Conservation (phyloP, 37 sponge, comb jelly and placozoan genomes). For the Beroe ovata region DNA sequence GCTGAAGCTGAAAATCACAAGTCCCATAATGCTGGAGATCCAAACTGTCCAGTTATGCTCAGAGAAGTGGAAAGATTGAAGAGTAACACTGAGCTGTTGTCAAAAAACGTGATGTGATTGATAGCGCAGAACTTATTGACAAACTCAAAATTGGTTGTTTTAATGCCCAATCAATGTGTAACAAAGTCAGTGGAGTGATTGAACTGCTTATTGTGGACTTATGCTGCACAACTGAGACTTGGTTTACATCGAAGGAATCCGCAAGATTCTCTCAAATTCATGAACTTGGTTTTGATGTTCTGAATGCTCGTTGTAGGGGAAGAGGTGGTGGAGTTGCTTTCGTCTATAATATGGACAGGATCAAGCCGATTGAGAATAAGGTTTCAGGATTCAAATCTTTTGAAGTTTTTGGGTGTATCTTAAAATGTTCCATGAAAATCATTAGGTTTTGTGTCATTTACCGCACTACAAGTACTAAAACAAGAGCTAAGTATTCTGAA, state of each 20-base stretch:
- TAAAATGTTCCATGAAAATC: neutral
- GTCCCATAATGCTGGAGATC: neutral
- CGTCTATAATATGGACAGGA: neutral
- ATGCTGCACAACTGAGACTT: constrained; percentile 10
- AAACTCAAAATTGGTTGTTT: neutral
- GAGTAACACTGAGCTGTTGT: neutral
- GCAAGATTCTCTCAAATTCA: neutral
- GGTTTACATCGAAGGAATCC: neutral
- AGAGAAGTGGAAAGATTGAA: neutral
- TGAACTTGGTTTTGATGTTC: neutral
- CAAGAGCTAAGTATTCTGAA: neutral
- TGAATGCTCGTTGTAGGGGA: neutral
- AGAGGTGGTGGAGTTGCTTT: constrained; percentile 40
- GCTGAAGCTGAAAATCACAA: neutral
- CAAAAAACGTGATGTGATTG: constrained; percentile 1
- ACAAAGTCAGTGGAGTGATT: neutral
- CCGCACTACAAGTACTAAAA: neutral
- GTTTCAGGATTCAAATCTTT: neutral
- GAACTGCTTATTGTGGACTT: neutral
- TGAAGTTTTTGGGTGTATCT: constrained; percentile 10
- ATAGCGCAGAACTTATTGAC: neutral
- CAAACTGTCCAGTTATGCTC: neutral
- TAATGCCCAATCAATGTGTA: neutral
- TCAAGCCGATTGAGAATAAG: neutral
- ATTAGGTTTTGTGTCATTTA: neutral